A percentile compares a stretch with the other conserved stretches of the same genome.
These are phyloP conservation scores for Montipora cactus DNA, from an alignment of 64 coral and sea anemone genomes.

Conservation along the genomic window DNA sequence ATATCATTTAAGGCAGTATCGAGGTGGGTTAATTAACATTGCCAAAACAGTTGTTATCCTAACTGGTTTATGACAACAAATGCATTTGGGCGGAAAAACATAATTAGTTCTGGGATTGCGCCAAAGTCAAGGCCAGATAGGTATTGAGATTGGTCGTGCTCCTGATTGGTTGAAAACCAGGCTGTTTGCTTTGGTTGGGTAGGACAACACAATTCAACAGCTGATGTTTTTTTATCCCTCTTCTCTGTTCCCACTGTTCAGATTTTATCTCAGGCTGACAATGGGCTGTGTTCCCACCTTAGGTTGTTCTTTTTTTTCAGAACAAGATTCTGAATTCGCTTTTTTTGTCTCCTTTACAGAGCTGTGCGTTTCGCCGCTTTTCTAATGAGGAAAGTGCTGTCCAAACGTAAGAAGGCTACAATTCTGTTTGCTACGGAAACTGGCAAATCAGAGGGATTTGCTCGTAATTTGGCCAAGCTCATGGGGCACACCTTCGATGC, in stretches of 20 bases:
- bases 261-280: too few species aligned
- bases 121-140: too few species aligned
- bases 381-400: conserved; percentile 27
- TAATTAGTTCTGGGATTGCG: neutral
- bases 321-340: too few species aligned
- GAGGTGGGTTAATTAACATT: neutral
- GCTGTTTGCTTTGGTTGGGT: too few species aligned
- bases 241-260: too few species aligned
- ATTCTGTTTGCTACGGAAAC: conserved; percentile 73
- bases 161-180: too few species aligned
- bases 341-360: conserved; percentile 5
- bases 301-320: too few species aligned
- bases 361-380: conserved; percentile 3
- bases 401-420: conserved; percentile 46
- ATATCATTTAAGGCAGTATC: conserved; percentile 21
- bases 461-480: conserved; percentile 46
- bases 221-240: too few species aligned
- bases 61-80: neutral
- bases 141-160: too few species aligned
- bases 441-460: conserved; percentile 56
- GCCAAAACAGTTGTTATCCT: too few species aligned
- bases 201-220: too few species aligned
- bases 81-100: neutral
- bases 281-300: too few species aligned
- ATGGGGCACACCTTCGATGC: conserved; percentile 49